phyloP scores from a whole-genome alignment of 2,888 invertebrate species.

The Morpho achilles region DNA sequence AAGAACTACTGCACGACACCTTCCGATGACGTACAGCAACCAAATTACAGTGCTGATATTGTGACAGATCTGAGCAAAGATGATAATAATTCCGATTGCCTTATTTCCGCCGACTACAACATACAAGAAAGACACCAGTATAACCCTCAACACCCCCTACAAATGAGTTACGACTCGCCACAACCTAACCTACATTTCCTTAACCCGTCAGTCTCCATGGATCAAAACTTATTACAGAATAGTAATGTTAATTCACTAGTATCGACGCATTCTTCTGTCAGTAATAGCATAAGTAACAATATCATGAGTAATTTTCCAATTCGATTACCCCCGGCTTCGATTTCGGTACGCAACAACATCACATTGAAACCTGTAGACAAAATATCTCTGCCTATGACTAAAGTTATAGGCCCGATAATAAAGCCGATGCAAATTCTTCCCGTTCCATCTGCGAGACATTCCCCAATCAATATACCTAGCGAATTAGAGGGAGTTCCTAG shows the following conservation, averaged over 20 bases:
- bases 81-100: slow-evolving; percentile 61
- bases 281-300: slow-evolving; percentile 49
- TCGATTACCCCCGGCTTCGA: slow-evolving; percentile 49
- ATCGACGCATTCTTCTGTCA: slow-evolving; percentile 50
- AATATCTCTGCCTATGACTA: slow-evolving; percentile 54
- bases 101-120: slow-evolving; percentile 60
- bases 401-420: slow-evolving; percentile 66
- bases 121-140: slow-evolving; percentile 58
- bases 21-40: slow-evolving; percentile 39
- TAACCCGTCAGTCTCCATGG: slow-evolving; percentile 53
- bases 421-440: slow-evolving; percentile 67
- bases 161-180: slow-evolving; percentile 48
- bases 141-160: slow-evolving; percentile 46
- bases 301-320: slow-evolving; percentile 71
- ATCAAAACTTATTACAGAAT: slow-evolving; percentile 52
- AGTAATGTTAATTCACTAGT: slow-evolving; percentile 52
- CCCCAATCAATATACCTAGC: slow-evolving; percentile 51
- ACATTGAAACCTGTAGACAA: slow-evolving; percentile 63
- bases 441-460: slow-evolving; percentile 62
- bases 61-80: slow-evolving; percentile 63
- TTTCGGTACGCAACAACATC: slow-evolving; percentile 56
- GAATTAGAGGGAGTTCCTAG: slow-evolving; percentile 59
- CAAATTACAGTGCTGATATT: slow-evolving; percentile 44
- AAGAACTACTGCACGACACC: slow-evolving; percentile 51
- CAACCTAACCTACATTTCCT: slow-evolving; percentile 59